phyloP scores from a whole-genome alignment of 2,888 invertebrate genomes.

The Cryptocephalus moraei region DNA sequence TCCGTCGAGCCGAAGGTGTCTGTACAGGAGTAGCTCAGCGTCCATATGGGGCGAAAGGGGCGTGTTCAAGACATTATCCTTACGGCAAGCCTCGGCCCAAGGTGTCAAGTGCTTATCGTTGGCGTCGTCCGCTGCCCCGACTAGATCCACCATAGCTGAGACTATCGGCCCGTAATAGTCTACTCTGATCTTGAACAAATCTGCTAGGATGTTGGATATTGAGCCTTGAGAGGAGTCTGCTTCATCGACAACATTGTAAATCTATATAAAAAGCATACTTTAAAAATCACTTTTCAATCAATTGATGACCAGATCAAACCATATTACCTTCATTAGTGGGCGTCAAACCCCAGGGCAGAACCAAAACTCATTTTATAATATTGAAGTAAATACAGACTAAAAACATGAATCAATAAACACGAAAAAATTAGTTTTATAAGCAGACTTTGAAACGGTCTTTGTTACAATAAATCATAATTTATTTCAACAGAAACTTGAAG shows the following conservation, averaged over 20 bases:
- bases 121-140: slow-evolving; percentile 74
- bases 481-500: too few species aligned
- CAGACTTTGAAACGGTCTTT: too few species aligned
- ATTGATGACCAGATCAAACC: too few species aligned
- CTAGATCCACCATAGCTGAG: slow-evolving; percentile 73
- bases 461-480: too few species aligned
- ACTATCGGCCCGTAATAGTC: slow-evolving; percentile 79
- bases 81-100: slow-evolving; percentile 80
- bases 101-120: slow-evolving; percentile 90
- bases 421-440: too few species aligned
- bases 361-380: too few species aligned
- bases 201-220: slow-evolving; percentile 66
- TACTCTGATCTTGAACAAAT: slow-evolving; percentile 76
- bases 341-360: too few species aligned
- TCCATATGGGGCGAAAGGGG: slow-evolving; percentile 84
- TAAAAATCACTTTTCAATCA: too few species aligned
- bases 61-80: slow-evolving; percentile 66
- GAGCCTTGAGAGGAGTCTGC: slow-evolving; percentile 77
- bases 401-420: too few species aligned
- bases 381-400: too few species aligned
- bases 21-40: slow-evolving; percentile 70
- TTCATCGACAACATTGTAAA: slow-evolving; percentile 76
- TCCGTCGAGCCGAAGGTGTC: slow-evolving; percentile 67
- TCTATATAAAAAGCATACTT: slow-evolving; percentile 35
- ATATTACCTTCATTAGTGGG: too few species aligned